Conservation (phyloP, 2,888 invertebrate species). For the Agrotis clavis region DNA sequence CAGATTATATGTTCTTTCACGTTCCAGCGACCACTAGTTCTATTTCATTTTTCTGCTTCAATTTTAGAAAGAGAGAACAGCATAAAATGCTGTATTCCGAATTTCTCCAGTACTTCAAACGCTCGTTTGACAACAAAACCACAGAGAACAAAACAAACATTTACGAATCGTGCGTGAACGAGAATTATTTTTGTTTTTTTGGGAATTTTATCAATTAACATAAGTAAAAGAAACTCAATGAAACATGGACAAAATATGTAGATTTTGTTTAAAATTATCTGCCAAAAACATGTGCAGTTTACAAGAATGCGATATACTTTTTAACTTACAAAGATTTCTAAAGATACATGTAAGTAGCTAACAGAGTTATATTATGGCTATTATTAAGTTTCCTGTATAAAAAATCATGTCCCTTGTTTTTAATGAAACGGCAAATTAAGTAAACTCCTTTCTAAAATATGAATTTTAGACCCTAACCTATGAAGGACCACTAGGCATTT, state of each 20-base stretch:
- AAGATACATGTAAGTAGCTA: conserved; percentile 65
- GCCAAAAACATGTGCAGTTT: conserved; percentile 57
- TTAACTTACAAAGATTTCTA: conserved; percentile 63
- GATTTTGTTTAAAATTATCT: conserved; percentile 71
- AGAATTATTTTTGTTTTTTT: not conserved
- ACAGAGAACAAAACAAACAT: no score
- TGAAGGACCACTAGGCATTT: no score
- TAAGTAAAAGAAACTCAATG: not conserved
- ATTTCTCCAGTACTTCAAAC: not conserved
- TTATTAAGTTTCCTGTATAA: no score
- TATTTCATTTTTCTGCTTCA: conserved; percentile 16
- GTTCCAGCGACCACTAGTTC: conserved; percentile 10
- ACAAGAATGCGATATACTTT: conserved; percentile 63
- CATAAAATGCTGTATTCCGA: not conserved
- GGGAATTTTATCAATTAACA: not conserved
- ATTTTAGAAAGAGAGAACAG: conserved; percentile 9
- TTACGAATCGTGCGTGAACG: not conserved
- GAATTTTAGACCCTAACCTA: not conserved
- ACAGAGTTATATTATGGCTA: not conserved
- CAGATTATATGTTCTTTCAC: accelerated
- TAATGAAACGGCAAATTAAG: not conserved
- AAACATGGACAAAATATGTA: conserved; percentile 70
- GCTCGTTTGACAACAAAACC: conserved; percentile 4
- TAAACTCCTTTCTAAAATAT: not conserved
- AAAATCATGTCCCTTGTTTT: not conserved